A percentile compares a stretch with the other conserved stretches of the same genome.
These are phyloP conservation scores for Emys orbicularis DNA, from an alignment of 2,797 vertebrate genomes.

Conservation along the genomic window DNA sequence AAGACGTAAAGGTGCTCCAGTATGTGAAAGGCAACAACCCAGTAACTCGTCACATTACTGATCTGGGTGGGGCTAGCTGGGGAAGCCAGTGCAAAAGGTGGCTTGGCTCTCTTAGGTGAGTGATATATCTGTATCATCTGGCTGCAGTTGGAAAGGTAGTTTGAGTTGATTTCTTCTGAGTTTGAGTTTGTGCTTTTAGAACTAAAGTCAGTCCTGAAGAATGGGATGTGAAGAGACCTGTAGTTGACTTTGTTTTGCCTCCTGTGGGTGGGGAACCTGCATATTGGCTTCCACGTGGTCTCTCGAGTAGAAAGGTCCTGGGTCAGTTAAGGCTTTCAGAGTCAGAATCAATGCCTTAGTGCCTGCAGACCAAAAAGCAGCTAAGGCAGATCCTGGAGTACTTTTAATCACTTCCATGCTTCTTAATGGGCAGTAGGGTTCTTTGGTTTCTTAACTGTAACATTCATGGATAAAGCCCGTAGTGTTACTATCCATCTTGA, in stretches of 20 bases:
- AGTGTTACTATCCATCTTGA: neutral
- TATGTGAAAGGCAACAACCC: too few species aligned
- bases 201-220: neutral
- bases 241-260: neutral
- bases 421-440: neutral
- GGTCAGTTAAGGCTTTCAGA: neutral
- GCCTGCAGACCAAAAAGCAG: neutral
- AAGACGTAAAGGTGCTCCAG: too few species aligned
- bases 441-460: neutral
- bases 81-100: too few species aligned
- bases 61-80: too few species aligned
- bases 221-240: neutral
- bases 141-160: neutral
- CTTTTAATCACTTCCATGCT: neutral
- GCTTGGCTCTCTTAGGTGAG: too few species aligned
- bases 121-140: too few species aligned
- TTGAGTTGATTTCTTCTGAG: neutral
- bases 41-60: too few species aligned
- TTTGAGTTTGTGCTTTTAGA: neutral
- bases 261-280: neutral
- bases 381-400: neutral
- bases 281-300: neutral
- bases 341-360: neutral
- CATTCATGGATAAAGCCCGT: too few species aligned
- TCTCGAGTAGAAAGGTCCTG: neutral